phyloP scores from a whole-genome alignment of 2,113 vertebrate species.

The Accipiter cooperii region DNA sequence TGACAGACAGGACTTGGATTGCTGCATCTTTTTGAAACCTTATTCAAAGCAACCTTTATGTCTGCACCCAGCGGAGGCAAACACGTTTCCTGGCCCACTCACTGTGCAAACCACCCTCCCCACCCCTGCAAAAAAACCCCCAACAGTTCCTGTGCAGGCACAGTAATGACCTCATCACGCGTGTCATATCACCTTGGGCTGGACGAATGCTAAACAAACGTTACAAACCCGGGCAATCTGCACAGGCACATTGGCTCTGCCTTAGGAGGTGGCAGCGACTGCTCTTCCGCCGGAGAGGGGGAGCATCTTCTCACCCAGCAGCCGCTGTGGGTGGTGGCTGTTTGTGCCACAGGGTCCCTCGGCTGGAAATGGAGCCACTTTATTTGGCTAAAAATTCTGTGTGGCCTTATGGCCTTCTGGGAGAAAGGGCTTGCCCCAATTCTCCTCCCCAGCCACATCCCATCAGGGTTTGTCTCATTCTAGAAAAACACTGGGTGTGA shows the following conservation, averaged over 20 bases:
- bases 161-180: fast-evolving
- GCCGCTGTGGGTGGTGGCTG: neutral
- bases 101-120: neutral
- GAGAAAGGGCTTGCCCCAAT: neutral
- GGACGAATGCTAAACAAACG: fast-evolving
- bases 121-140: fast-evolving
- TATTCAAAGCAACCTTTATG: neutral
- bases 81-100: neutral
- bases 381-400: neutral
- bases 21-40: neutral
- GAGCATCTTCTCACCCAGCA: neutral
- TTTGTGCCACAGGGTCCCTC: neutral
- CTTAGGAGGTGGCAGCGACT: fast-evolving
- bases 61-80: neutral
- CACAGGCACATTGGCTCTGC: neutral
- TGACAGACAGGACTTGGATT: conserved; percentile 28
- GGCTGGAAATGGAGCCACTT: fast-evolving
- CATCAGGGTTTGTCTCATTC: neutral
- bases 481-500: neutral
- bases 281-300: fast-evolving
- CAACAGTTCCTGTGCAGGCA: neutral
- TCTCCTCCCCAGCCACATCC: neutral
- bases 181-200: neutral
- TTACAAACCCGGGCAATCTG: fast-evolving
- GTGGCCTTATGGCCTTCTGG: neutral